Evolutionary conservation across 2,888 invertebrate species (phyloP).

Genomic region (Lacanobia wlatinum): DNA sequence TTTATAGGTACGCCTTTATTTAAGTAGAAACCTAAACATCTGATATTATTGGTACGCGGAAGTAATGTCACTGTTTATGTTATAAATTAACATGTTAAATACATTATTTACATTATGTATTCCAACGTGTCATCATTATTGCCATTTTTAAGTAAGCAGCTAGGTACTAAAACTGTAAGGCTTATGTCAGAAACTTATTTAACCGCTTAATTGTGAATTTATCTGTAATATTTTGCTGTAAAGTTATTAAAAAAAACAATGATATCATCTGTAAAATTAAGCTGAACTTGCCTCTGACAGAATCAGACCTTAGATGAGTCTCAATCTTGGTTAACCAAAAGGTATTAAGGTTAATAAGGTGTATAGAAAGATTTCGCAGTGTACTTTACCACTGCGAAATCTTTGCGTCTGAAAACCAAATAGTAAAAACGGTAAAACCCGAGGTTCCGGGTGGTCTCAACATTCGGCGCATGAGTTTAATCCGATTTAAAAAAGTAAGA

Average conservation of each 20-base stretch:
- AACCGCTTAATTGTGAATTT: neutral
- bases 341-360: no score
- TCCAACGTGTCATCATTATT: constrained; percentile 26
- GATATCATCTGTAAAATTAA: neutral
- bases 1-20: constrained; percentile 25
- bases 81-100: constrained; percentile 36
- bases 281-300: no score
- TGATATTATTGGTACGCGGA: constrained; percentile 43
- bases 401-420: neutral
- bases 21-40: neutral
- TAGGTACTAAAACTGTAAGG: neutral
- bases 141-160: neutral
- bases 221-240: neutral
- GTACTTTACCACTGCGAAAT: neutral
- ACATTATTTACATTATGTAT: constrained; percentile 11
- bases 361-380: no score
- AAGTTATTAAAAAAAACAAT: neutral
- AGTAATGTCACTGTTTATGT: constrained; percentile 7
- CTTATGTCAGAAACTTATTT: neutral
- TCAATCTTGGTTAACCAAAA: neutral
- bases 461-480: neutral
- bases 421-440: neutral
- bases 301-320: neutral
- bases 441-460: neutral
- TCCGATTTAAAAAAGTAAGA: no score